Percentiles rank a stretch among this genome's conserved stretches.
Evolutionary conservation across 2,113 vertebrate species (phyloP).

Genomic region (Ovis aries): DNA sequence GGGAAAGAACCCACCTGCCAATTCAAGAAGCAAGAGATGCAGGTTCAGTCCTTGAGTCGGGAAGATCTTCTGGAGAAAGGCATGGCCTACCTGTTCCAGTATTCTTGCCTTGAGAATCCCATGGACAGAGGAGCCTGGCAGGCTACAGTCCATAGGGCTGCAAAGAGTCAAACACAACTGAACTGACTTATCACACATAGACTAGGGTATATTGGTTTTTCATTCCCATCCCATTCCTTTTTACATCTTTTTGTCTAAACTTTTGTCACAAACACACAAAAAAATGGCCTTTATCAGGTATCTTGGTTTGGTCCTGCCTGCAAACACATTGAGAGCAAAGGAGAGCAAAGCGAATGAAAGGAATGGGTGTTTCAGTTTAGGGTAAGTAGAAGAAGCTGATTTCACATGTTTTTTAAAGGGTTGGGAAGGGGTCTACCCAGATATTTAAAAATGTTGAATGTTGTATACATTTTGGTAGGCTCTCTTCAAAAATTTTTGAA

Average conservation of each 20-base stretch:
- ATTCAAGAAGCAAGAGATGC: neutral
- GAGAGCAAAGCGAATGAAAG: neutral
- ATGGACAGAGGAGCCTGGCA: neutral
- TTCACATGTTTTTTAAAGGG: neutral
- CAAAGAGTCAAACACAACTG: neutral
- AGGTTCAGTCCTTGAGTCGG: accelerated
- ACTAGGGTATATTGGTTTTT: neutral
- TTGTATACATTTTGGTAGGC: neutral
- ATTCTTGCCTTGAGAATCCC: neutral
- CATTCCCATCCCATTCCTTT: neutral
- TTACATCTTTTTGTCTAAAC: neutral
- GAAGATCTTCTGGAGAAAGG: neutral
- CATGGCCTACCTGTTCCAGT: neutral
- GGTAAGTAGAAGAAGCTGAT: neutral
- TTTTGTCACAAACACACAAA: neutral
- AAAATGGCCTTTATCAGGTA: neutral
- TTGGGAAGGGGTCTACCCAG: neutral
- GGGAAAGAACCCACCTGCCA: neutral
- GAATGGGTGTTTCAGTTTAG: neutral
- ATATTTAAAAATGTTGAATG: neutral
- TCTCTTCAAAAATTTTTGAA: neutral
- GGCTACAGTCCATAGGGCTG: neutral
- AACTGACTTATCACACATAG: neutral
- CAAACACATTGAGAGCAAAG: neutral
- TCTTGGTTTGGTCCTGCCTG: neutral